Base-by-base conservation (phyloP, 2,113 vertebrate species). In the Australoheros scitulus region DNA sequence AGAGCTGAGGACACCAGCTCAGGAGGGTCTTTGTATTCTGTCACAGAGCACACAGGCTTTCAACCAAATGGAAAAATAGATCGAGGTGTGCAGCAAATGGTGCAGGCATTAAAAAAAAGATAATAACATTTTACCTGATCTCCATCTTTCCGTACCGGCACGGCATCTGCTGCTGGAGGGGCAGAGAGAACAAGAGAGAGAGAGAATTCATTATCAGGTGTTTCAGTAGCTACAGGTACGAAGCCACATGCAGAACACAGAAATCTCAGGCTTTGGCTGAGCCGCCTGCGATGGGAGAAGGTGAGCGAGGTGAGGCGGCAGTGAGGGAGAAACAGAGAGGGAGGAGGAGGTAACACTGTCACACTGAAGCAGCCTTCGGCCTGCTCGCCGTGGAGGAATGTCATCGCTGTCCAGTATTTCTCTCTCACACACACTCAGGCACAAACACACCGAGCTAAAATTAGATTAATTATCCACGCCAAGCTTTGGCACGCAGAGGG, bases 131-230 rank as follows among this genome's bases (percentile, higher is more conserved):
- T 92, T 95, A 96, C 96, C 96, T 96, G 95, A 94, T 96, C 95
- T 60, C 95, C 96, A 90, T 96, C 95, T 92, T 96, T 96, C 87
- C 89, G 94, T 63, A 95, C 95, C 18, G 95, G 95, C 89, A 96
- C 95, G 41, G 95, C 95, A 70, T 96, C 95, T 76, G 83, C 94
- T 83, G 95, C 95, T 95, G 90, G 13, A 88, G 78, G 89, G 43
- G 24, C 6, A 91, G 7, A 90, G 47, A 87, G 20, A 83, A 6
- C 77, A 1, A 76, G 36, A 86, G 41, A 76, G 55, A 75, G 52
- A 86, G 57, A 79, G 60, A 72, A 22, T 64, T 75, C 0, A 81
- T 81, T 79, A 79, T 88, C 61, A 38, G 59, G 0, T 52, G 41
- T 1, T 60, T 81, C 68, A 55, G 24, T 17, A 13, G 72, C 60